phyloP scores from a whole-genome alignment of 2,797 vertebrate genomes.

The Synaphobranchus kaupii region DNA sequence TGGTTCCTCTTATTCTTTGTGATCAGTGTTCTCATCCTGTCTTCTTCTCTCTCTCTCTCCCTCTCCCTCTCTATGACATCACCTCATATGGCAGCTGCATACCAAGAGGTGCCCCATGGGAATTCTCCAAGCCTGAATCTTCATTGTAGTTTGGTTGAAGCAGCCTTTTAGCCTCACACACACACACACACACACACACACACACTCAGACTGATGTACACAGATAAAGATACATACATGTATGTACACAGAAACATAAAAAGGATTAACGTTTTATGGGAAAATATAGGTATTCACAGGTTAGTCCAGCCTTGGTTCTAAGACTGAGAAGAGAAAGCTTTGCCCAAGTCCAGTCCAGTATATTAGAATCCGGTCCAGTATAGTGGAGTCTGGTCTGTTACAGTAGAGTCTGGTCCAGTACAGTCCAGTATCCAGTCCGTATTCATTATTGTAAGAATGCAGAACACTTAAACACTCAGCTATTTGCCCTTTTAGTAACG shows the following conservation, averaged over 20 bases:
- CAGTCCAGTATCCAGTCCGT: conserved; percentile 10
- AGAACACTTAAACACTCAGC: neutral
- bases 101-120: conserved; percentile 1
- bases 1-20: neutral
- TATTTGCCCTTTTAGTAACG: neutral
- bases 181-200: conserved; percentile 8
- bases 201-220: neutral
- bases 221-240: neutral
- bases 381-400: too few relatives aligned
- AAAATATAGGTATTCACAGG: neutral
- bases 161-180: conserved; percentile 13
- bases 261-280: conserved; percentile 5
- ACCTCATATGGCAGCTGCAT: neutral
- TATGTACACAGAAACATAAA: neutral
- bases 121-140: neutral
- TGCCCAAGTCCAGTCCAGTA: conserved; percentile 29
- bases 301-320: conserved; percentile 21
- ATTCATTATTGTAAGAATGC: conserved; percentile 18
- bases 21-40: neutral
- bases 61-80: neutral
- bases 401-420: neutral
- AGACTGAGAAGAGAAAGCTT: conserved; percentile 36
- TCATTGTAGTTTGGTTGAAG: conserved; percentile 15
- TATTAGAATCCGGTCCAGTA: conserved; percentile 14
- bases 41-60: neutral